Conservation (phyloP, 2,797 vertebrate genomes). For the Gymnoscopelus microlampas region DNA sequence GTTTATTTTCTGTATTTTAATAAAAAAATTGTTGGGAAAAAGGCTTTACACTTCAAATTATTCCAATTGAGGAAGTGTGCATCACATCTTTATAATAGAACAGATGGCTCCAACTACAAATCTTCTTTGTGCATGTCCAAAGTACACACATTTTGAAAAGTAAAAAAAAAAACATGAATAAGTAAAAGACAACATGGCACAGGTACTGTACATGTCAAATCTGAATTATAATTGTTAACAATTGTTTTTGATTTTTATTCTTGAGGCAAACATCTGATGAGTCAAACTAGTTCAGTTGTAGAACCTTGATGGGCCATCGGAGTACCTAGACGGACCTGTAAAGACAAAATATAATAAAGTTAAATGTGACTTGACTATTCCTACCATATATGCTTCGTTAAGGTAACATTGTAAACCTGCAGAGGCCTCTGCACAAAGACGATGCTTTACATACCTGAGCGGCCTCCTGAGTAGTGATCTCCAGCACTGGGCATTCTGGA, state of each 20-base stretch:
- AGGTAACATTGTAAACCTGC: neutral
- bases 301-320: slow-evolving; percentile 61
- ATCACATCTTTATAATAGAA: neutral
- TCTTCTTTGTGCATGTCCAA: neutral
- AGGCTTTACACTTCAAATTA: neutral
- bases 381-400: neutral
- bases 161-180: no score
- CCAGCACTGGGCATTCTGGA: slow-evolving; percentile 53
- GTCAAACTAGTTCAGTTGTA: slow-evolving; percentile 67
- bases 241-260: no score
- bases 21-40: slow-evolving; percentile 11
- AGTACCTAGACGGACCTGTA: slow-evolving; percentile 72
- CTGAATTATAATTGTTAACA: no score
- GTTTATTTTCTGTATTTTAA: slow-evolving; percentile 35
- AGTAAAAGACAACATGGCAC: neutral
- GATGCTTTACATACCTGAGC: slow-evolving; percentile 59
- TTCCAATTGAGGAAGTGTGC: neutral
- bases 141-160: neutral
- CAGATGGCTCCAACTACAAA: neutral
- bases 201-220: neutral
- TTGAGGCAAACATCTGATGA: neutral
- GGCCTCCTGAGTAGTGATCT: slow-evolving; percentile 59
- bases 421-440: neutral
- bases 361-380: neutral
- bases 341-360: slow-evolving; percentile 16